phyloP scores from a whole-genome alignment of 2,797 vertebrate genomes.

The Rachycentron canadum region DNA sequence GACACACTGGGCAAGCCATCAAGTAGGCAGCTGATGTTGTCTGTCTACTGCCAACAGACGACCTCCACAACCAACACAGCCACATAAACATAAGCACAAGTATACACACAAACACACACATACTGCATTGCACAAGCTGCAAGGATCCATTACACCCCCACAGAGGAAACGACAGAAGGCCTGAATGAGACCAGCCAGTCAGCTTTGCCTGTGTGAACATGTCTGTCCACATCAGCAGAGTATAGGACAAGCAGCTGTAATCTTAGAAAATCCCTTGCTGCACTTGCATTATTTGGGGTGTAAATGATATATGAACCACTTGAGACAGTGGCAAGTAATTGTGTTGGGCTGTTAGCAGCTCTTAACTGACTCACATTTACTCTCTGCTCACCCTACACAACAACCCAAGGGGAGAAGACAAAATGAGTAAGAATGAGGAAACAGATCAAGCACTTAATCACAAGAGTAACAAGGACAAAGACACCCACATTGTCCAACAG shows the following conservation, averaged over 20 bases:
- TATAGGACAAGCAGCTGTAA: conserved; percentile 22
- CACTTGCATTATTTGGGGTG: conserved; percentile 30
- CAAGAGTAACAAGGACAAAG: not conserved
- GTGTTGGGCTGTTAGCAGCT: conserved; percentile 34
- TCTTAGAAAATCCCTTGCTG: conserved; percentile 43
- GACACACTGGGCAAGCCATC: conserved; percentile 21
- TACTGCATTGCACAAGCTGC: conserved; percentile 34
- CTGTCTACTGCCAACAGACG: conserved; percentile 19
- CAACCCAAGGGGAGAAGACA: not conserved
- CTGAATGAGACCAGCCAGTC: not conserved
- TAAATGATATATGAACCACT: conserved; percentile 48
- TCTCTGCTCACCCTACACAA: conserved; percentile 28
- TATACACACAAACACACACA: not conserved
- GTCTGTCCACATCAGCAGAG: conserved; percentile 31
- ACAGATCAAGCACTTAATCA: conserved; percentile 3
- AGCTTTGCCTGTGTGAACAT: conserved; percentile 39
- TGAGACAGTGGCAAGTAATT: conserved; percentile 20
- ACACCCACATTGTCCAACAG: not conserved
- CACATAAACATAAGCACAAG: conserved; percentile 10
- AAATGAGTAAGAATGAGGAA: conserved; percentile 31
- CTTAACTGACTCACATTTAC: conserved; percentile 57
- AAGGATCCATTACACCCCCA: conserved; percentile 61
- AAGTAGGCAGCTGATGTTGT: conserved; percentile 49
- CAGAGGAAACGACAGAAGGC: conserved; percentile 31
- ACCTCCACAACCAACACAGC: not conserved